Evolutionary conservation across 1,140 invertebrate genomes (phyloP), one percentile per base, ranked within the genome.

Genomic region (Physella acuta): DNA sequence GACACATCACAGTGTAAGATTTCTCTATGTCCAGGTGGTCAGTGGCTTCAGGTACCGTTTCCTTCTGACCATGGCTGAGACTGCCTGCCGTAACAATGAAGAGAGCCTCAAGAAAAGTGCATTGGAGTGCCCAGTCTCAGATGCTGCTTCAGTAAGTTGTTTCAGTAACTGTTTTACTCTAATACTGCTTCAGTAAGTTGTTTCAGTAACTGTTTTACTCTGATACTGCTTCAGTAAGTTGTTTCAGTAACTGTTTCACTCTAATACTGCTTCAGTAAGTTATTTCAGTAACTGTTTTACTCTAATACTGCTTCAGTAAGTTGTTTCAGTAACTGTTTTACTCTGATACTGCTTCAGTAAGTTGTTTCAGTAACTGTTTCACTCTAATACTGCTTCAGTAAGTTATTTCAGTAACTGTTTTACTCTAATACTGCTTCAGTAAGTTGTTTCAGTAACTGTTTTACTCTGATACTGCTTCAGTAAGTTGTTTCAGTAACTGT

Each of bases 51-150:
- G 56, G 14, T 78, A 74, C 53, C 52, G 33, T 0, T 66, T 78
- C 28, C 64, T 63, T 16, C 14, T 78, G 20, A 44, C 61, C 26
- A 55, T 68, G 5, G 56, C 68, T 5, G n/a, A 58, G 20, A 72
- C 76, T 0, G 59, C 33, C 2, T 78, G 76, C 64, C 71, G 64
- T 55, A 78, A 78, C 24, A 55, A 34, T 55, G 24, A 24, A 0
- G 51, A 61, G 14, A 72, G 62, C 36, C 53, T 52, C 31, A 60
- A 62, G 1, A 71, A 70, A 14, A 44, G 56, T 36, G 33, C 71
- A 3, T 33, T 16, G 5, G 65, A 74, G n/a, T 78, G 76, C 61
- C 70, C 71, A 53, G 36, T 52, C 14, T 16, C 62, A 1, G 44
- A 60, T 11, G 36, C 53, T 34, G 37, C 61, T 44, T 37, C 64